phyloP scores from a whole-genome alignment of 2,113 vertebrate species.

The Toxotes chatareus region DNA sequence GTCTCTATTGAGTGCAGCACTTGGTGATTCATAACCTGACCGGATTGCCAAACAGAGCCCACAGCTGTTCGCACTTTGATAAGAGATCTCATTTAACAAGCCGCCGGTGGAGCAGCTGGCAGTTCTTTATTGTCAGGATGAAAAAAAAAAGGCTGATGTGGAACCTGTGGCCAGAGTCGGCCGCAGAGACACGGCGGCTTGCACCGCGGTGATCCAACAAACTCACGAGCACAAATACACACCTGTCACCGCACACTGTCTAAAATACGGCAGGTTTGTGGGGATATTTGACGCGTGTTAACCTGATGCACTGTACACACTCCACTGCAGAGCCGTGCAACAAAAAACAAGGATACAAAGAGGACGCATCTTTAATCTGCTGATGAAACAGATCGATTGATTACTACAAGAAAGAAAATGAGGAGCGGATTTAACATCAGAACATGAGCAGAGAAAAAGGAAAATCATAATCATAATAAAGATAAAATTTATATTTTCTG shows the following conservation, averaged over 20 bases:
- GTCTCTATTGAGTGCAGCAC: slow-evolving; percentile 29
- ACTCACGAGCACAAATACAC: background rate
- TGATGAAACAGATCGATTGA: background rate
- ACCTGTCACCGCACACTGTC: background rate
- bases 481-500: too few species aligned
- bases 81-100: slow-evolving; percentile 67
- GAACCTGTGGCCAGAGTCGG: slow-evolving; percentile 36
- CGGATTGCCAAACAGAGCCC: slow-evolving; percentile 44
- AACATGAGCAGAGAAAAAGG: too few species aligned
- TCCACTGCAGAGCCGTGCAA: too few species aligned
- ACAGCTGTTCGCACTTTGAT: slow-evolving; percentile 67
- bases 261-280: background rate
- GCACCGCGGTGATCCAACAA: background rate
- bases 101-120: slow-evolving; percentile 56
- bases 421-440: too few species aligned
- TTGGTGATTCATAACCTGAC: slow-evolving; percentile 58
- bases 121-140: slow-evolving; percentile 48
- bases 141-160: slow-evolving; percentile 39
- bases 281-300: too few species aligned
- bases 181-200: background rate
- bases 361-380: too few species aligned
- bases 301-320: too few species aligned
- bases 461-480: too few species aligned
- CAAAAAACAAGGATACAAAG: too few species aligned
- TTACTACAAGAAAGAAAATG: background rate